Evolutionary conservation across 2,797 vertebrate species (phyloP), one percentile per base, ranked within the genome.

Genomic region (Buphagus erythrorhynchus): DNA sequence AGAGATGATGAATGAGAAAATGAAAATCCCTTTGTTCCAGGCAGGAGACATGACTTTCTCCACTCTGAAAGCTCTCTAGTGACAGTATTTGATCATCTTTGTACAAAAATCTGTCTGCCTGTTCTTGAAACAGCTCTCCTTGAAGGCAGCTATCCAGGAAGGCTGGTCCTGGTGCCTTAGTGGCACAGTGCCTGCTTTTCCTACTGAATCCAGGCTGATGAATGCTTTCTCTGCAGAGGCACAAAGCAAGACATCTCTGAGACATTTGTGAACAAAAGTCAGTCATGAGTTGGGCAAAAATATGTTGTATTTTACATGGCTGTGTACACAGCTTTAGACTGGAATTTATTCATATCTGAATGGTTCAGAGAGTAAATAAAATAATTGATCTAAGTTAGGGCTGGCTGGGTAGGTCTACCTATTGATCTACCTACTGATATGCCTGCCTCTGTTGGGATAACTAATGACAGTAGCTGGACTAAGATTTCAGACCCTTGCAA

Each of bases 241-340:
- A 48, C 4, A 2, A 5, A 42, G 10, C 1, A 5, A 3, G 6
- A 8, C 9, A 36, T 18, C 18, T n/a, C 67, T 43, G 43, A 52
- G 25, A n/a, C 2, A 2, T 52, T 52, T 36, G 28, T 16, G 16
- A 13, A 20, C 11, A 55, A 29, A 59, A 75, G 3, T 21, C 22
- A 59, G 40, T 14, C 33, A 48, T 2, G 8, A 89, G 3, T 55
- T 33, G 12, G 16, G 3, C 3, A 43, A 55, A 71, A 81, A 58
- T 28, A 36, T 0, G 3, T 14, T 38, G 5, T 36, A 7, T 65
- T n/a, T 68, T 33, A 71, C 51, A 40, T 20, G 33, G 2, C 42
- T 71, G 14, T 22, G 5, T 59, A 16, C 12, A 20, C 6, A 72
- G 2, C 11, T 86, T 63, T 48, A 20, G 10, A 7, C 5, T 40